Conservation (phyloP, 2,797 vertebrate genomes). For the Phoxinus dragarum region DNA sequence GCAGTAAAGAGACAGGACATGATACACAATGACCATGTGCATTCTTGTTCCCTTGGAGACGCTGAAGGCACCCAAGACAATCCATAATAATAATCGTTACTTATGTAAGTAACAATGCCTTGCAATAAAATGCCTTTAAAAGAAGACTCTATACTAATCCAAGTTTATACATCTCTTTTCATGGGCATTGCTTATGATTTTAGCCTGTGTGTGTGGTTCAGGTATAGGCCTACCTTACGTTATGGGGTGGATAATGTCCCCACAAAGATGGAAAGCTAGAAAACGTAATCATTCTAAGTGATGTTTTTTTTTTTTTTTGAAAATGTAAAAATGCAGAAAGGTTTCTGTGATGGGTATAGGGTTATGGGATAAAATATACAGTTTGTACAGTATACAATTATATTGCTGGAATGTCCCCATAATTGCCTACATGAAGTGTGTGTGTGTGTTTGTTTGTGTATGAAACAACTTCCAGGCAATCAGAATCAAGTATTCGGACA, state of each 20-base stretch:
- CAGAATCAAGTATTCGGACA: no score
- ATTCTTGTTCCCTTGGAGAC: constrained; percentile 6
- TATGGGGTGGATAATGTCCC: no score
- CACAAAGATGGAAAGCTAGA: no score
- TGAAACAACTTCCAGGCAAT: no score
- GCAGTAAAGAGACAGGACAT: background rate
- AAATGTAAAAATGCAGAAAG: background rate
- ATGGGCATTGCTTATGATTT: background rate
- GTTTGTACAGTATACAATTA: background rate
- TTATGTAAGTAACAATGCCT: background rate
- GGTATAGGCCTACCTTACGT: background rate
- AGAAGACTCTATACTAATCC: background rate
- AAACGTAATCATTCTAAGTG: background rate
- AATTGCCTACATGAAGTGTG: no score
- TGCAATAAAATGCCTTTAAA: background rate
- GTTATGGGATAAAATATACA: background rate
- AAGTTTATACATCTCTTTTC: background rate
- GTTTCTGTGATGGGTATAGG: no score
- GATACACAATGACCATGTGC: background rate
- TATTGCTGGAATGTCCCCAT: no score
- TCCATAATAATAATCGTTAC: background rate
- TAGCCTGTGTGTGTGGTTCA: background rate
- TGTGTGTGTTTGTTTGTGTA: no score
- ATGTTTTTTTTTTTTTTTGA: background rate
- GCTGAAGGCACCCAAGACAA: background rate